phyloP scores from a whole-genome alignment of 1,140 invertebrate species.

The Trinorchestia longiramus region DNA sequence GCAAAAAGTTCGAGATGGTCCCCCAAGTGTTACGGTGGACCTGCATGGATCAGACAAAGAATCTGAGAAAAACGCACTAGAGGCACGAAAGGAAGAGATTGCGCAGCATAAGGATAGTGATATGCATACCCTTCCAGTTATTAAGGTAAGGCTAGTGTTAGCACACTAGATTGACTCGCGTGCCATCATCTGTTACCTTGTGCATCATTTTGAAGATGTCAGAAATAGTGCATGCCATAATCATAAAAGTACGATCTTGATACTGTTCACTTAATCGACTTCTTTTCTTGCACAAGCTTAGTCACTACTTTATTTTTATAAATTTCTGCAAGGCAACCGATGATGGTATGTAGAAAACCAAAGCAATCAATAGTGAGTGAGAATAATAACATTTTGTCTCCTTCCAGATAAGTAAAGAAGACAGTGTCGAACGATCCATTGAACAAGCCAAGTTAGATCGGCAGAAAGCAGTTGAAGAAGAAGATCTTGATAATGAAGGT shows the following conservation, averaged over 20 bases:
- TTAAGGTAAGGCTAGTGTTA: constrained; percentile 59
- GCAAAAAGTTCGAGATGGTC: neutral
- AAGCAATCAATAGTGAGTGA: neutral
- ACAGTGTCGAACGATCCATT: constrained; percentile 66
- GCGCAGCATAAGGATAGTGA: neutral
- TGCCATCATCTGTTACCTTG: constrained; percentile 40
- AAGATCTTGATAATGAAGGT: constrained; percentile 2
- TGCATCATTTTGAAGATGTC: neutral
- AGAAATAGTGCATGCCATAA: neutral
- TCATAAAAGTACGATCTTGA: neutral
- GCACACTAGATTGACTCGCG: neutral
- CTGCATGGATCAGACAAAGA: neutral
- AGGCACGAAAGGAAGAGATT: neutral
- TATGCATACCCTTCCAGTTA: constrained; percentile 66
- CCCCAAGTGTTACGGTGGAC: neutral
- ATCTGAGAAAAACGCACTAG: neutral
- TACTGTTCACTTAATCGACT: neutral
- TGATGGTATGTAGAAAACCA: neutral
- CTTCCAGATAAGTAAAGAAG: constrained; percentile 66
- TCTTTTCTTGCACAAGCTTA: neutral
- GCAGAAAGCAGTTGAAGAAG: constrained; percentile 61
- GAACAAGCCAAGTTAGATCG: constrained; percentile 64
- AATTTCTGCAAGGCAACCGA: neutral
- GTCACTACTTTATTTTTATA: neutral
- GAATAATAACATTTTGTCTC: neutral